These are phyloP conservation scores for Hyperoplus lanceolatus DNA, from an alignment of 2,797 vertebrate species.

Conservation along the genomic window DNA sequence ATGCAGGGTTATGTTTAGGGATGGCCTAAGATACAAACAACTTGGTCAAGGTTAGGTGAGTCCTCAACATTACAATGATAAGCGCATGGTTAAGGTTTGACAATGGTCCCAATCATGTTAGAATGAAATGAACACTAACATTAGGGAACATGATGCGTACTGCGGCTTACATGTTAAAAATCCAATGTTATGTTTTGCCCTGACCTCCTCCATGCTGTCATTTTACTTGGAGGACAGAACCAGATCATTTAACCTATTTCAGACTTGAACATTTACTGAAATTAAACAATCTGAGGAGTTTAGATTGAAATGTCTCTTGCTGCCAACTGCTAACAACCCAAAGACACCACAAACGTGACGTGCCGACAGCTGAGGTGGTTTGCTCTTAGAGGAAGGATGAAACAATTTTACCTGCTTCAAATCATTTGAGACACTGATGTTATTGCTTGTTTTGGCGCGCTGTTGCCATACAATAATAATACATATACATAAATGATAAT, in stretches of 20 bases:
- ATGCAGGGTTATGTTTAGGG: neutral
- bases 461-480: constrained; percentile 66
- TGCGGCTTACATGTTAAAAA: neutral
- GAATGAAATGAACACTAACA: no score
- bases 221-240: neutral
- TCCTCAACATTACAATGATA: neutral
- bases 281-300: neutral
- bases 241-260: neutral
- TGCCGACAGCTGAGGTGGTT: neutral
- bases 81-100: neutral
- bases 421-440: constrained; percentile 50
- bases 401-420: constrained; percentile 29
- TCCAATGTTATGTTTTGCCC: no score
- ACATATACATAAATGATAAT: constrained; percentile 79
- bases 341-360: neutral
- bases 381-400: constrained; percentile 11
- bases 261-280: neutral
- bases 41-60: neutral
- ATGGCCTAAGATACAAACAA: no score
- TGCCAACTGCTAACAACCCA: neutral
- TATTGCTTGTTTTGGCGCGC: constrained; percentile 35
- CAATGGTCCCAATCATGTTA: no score
- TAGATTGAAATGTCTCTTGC: neutral
- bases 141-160: neutral
- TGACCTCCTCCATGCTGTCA: no score